Base-by-base conservation (phyloP, 1,140 invertebrate genomes). In the Dendrolimus punctatus region DNA sequence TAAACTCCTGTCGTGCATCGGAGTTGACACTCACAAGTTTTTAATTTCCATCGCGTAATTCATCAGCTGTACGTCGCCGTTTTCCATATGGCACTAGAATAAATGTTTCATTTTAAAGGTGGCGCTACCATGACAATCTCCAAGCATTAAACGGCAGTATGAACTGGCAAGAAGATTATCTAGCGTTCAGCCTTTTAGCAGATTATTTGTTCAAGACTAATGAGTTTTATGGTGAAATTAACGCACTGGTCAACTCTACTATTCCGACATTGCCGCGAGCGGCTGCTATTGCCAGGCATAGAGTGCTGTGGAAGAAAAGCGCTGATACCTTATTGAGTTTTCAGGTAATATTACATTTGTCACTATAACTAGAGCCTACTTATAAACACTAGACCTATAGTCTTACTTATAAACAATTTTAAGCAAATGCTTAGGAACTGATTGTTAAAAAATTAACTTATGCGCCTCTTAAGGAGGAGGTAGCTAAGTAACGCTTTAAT, bases 161-260 rank as follows among this genome's bases (percentile, higher is more conserved):
- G 85, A 87, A 84, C 53, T 88, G 87, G 87, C 81, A 87, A 49
- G 74, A 84, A 48, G 82, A 88, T 51, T 80, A 79, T 58, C 59
- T 88, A 0, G 71, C 78, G 0, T 86, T 88, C 60, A 73, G 62
- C 10, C 62, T 88, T 0, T 57, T 86, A 2, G 80, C 80, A 0
- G 84, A 88, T 59, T 88, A 88, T 43, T 58, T 87, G 23, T 77
- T 88, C 57, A 82, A 79, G 36, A 78, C 80, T 0, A 83, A 83
- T 45, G 83, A 87, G 58, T 83, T 86, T 56, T 88, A 76, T 47
- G 86, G 84, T 0, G 84, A 88, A 55, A 67, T 88, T 10, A 82
- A 74, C 5, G 85, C 84, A 0, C 55, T 80, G 0, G 77, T 88
- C 40, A 87, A 86, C 57, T 88, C 86, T 0, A 85, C 86, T 4